Evolutionary conservation across 2,888 invertebrate genomes (phyloP), one percentile per base, ranked within the genome.

Genomic region (Drosophila ezoana): DNA sequence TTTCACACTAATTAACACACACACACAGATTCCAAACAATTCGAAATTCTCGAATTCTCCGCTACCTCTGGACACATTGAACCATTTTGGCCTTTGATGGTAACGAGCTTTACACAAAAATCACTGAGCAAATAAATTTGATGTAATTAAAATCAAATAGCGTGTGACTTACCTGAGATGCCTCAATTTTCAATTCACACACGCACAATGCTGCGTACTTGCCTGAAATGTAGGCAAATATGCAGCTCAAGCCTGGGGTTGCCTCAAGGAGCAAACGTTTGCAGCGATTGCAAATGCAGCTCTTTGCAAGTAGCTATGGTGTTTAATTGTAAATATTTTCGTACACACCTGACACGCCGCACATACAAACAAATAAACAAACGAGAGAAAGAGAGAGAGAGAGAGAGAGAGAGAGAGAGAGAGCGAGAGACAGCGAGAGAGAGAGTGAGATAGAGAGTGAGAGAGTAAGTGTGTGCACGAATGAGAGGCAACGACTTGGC

Each of bases 321-420:
- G 79, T 79, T 77, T 84, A 81, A 83, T 87, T 87, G 87, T 81
- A 83, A 83, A 83, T 83, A 83, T 83, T 83, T 87, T 84, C 74
- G 66, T 78, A 86, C 79, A 83, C 87, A 83, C 87, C 87, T 87
- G 83, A 76, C 79, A 76, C 79, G 57, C 43, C 41, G 66, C 56
- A 64, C 49, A 66, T 43, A 28, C 53, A 76, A 48, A 64, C 68
- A 70, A 54, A 65, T 43, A 58, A 40, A 18, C 18, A 8, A 28
- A 2, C 8, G 32, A 13, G 41, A 16, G 5, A 41, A 14, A 32
- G 5, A 43, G 38, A 16, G n/a, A 35, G 13, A 14, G 3, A n/a
- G 8, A 16, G 5, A 45, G 16, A 32, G 5, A 40, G 38, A 14
- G n/a, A 13, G 3, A 11, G 8, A 16, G 11, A 28, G 48, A 14